Percentiles rank a stretch among this genome's conserved stretches.
Evolutionary conservation across 2,888 invertebrate species (phyloP).

Genomic region (Teleogryllus oceanicus): DNA sequence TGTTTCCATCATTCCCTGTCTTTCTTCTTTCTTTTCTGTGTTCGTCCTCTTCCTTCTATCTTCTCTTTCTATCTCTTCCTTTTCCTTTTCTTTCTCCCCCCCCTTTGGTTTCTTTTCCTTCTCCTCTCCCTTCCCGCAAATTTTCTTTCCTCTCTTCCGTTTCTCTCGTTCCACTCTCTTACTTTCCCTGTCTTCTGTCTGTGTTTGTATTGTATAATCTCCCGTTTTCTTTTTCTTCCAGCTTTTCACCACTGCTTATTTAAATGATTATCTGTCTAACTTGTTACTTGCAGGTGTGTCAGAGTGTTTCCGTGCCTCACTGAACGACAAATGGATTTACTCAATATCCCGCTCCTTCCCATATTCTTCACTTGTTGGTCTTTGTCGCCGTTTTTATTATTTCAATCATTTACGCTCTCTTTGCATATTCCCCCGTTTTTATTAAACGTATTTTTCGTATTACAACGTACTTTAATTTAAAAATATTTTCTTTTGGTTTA

Average conservation of each 20-base stretch:
- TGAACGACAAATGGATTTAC: too few species aligned
- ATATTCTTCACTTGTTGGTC: not conserved
- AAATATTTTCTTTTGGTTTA: too few species aligned
- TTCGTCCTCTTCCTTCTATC: not conserved
- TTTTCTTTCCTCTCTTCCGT: not conserved
- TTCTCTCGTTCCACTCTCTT: not conserved
- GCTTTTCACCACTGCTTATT: not conserved
- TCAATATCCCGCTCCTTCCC: too few species aligned
- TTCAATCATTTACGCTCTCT: not conserved
- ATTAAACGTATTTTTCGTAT: not conserved
- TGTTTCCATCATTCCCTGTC: not conserved
- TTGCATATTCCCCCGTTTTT: not conserved
- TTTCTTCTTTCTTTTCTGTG: not conserved
- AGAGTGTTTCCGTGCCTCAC: too few species aligned
- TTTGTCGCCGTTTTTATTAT: not conserved
- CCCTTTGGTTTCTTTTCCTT: not conserved
- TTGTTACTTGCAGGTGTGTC: too few species aligned
- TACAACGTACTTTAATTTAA: not conserved
- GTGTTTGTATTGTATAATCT: not conserved
- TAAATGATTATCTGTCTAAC: too few species aligned
- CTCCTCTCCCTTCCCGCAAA: not conserved
- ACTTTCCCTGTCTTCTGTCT: not conserved
- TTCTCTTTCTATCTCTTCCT: not conserved
- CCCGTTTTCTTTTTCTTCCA: not conserved
- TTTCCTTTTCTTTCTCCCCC: not conserved